A percentile compares a stretch with the other conserved stretches of the same genome.
Conservation (phyloP, 2,113 vertebrate genomes). For the Acinonyx jubatus region DNA sequence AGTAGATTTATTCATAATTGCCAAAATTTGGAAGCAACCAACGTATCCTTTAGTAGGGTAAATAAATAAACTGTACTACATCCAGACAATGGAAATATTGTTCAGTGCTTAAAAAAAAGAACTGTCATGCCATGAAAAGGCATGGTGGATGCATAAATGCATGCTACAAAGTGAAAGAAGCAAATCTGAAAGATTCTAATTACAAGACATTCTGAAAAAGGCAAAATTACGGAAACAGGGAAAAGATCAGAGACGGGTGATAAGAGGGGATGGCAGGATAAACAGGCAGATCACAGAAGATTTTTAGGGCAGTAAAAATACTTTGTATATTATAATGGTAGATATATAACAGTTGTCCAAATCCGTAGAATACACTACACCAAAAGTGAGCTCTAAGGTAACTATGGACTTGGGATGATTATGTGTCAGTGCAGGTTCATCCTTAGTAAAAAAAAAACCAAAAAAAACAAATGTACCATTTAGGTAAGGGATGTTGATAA, state of each 20-base stretch:
- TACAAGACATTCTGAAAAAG: background rate
- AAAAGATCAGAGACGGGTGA: background rate
- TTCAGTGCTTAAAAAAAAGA: background rate
- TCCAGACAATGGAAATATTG: background rate
- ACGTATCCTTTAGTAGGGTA: background rate
- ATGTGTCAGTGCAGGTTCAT: background rate
- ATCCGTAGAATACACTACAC: background rate
- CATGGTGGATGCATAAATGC: background rate
- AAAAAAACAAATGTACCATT: background rate
- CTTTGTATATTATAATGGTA: background rate
- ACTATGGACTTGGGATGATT: background rate
- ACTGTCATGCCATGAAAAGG: background rate
- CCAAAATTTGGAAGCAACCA: background rate
- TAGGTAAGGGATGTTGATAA: background rate
- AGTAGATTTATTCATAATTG: background rate
- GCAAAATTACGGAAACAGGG: background rate
- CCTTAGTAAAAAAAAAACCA: background rate
- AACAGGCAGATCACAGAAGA: background rate
- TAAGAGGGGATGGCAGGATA: background rate
- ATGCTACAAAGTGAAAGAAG: background rate
- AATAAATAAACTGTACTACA: background rate
- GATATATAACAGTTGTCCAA: background rate
- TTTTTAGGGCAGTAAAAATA: background rate
- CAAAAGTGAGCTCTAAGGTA: background rate
- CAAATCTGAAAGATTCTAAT: background rate